A percentile compares a stretch with the other conserved stretches of the same genome.
Conservation (phyloP, 2,888 invertebrate genomes). For the Archips xylosteana region DNA sequence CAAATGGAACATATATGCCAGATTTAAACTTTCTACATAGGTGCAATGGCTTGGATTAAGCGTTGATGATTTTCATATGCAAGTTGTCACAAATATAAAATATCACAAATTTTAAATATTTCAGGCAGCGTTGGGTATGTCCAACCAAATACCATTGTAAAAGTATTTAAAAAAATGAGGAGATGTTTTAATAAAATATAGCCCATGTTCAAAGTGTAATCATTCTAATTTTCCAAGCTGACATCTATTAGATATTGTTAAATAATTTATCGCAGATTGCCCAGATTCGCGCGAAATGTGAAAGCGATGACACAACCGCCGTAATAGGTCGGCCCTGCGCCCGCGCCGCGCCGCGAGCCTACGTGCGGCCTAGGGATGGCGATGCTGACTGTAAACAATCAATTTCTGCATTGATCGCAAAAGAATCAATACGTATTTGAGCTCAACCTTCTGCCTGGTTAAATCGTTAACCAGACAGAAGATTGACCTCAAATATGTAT, state of each 20-base stretch:
- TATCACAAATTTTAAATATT: too few relatives aligned
- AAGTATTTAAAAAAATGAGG: too few relatives aligned
- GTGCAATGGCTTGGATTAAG: too few relatives aligned
- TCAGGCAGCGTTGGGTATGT: too few relatives aligned
- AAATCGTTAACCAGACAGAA: neutral
- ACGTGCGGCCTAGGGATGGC: constrained; percentile 6
- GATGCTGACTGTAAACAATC: neutral
- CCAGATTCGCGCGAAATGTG: constrained; percentile 60
- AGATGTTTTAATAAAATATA: too few relatives aligned
- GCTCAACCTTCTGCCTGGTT: too few relatives aligned
- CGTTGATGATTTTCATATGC: too few relatives aligned
- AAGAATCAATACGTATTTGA: neutral
- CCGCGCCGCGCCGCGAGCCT: constrained; percentile 21
- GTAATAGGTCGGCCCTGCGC: constrained; percentile 70
- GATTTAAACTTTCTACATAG: too few relatives aligned
- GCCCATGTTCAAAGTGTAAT: too few relatives aligned
- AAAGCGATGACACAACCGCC: constrained; percentile 74
- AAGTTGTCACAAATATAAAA: too few relatives aligned
- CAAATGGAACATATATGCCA: too few relatives aligned
- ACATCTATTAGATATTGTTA: constrained; percentile 18
- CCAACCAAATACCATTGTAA: too few relatives aligned
- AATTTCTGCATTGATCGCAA: neutral
- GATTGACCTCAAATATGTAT: neutral
- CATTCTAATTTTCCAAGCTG: neutral
- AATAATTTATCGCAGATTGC: constrained; percentile 47